phyloP scores from a whole-genome alignment of 2,113 vertebrate genomes.

The Salvator merianae region DNA sequence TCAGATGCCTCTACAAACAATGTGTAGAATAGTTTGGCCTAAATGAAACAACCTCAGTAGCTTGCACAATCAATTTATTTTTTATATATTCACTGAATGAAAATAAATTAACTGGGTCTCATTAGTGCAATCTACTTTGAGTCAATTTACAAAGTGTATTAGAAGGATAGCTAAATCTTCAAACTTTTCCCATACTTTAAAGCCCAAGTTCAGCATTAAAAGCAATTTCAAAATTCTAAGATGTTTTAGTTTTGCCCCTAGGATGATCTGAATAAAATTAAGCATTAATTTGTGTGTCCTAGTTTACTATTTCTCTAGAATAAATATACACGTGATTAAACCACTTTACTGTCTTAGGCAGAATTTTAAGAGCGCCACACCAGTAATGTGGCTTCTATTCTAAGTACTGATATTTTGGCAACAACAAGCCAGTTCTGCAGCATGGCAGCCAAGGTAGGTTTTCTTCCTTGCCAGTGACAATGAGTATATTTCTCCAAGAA shows the following conservation, averaged over 20 bases:
- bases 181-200: constrained; percentile 53
- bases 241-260: constrained; percentile 53
- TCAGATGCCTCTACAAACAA: not conserved
- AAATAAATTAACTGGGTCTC: not conserved
- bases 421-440: constrained; percentile 25
- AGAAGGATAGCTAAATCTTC: constrained; percentile 8
- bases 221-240: constrained; percentile 58
- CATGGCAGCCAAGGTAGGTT: constrained; percentile 5
- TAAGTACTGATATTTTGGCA: constrained; percentile 9
- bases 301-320: not conserved
- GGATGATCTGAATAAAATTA: constrained; percentile 23
- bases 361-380: not conserved
- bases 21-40: not conserved
- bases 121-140: not conserved
- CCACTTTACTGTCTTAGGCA: constrained; percentile 22
- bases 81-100: not conserved
- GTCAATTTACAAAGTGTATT: not conserved
- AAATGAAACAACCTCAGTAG: not conserved
- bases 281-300: constrained; percentile 30
- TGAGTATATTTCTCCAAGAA: not conserved
- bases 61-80: not conserved
- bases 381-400: constrained; percentile 12
- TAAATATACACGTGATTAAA: constrained; percentile 17
- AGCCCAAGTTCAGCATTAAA: not conserved
- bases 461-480: not conserved